Base-by-base conservation (phyloP, 2,113 vertebrate species). In the Marmota flaviventris region DNA sequence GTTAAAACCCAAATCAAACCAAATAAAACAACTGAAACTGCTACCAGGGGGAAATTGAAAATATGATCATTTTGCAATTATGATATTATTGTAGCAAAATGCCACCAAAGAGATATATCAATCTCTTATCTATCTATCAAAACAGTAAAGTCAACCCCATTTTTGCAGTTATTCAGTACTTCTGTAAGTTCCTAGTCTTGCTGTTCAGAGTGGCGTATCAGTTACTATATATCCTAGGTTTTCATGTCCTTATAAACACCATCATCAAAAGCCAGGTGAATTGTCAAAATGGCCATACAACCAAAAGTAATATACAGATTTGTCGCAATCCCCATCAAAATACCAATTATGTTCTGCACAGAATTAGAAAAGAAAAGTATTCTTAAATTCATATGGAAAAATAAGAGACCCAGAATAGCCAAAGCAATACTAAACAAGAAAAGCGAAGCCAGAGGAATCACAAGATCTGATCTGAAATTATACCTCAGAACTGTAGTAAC, bases 21-120 rank as follows among this genome's bases (percentile, higher is more conserved):
- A 86, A 96, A 70, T 75, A 92, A 88, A 93, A 87, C 61, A 88
- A 88, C 8, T 20, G 22, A 89, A 67, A 67, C 56, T n/a, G 37
- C 12, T 72, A 51, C 25, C 42, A 70, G 84, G 8, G 13, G 37
- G 27, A 69, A 87, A 24, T n/a, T 79, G 72, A 29, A 16, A 22
- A 42, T 37, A 27, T 13, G 34, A 25, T 78, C 77, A 69, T 1
- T 65, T 91, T 90, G 37, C 27, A 78, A 16, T 87, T 67, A 90
- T 6, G 48, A 32, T 51, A 39, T 86, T 86, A 20, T 39, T 88
- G 34, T 91, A 53, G 14, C 14, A 89, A 86, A 91, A 42, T 51
- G 32, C 27, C 58, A 34, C 11, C 25, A 45, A 81, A 51, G 70
- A 48, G 16, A 18, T 67, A 24, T 22, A 27, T 51, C 34, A 8